Evolutionary conservation across 2,113 vertebrate species (phyloP).

Genomic region (Vulpes ferrilata): DNA sequence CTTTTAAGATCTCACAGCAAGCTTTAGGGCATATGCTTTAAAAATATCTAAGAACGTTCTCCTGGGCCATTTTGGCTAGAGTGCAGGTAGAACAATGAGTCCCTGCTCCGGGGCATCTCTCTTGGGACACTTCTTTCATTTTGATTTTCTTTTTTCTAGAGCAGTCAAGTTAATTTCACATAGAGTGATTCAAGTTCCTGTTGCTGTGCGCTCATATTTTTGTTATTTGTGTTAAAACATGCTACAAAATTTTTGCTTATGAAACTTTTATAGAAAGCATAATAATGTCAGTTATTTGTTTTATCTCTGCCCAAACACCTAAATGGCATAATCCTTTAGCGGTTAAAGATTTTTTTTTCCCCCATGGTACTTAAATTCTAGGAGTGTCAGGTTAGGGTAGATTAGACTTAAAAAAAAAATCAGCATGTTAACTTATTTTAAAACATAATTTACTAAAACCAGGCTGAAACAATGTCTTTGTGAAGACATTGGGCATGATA

Average conservation of each 20-base stretch:
- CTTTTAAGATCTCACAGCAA: not conserved
- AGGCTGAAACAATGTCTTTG: not conserved
- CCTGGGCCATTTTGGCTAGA: not conserved
- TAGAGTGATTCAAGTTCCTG: not conserved
- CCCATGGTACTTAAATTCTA: not conserved
- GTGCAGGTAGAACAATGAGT: no score
- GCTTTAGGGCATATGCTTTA: not conserved
- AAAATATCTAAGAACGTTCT: not conserved
- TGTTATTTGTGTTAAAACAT: not conserved
- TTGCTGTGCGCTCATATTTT: not conserved
- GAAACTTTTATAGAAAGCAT: not conserved
- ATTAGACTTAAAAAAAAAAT: conserved; percentile 6
- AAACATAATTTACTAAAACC: conserved; percentile 5
- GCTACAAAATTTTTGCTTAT: not conserved
- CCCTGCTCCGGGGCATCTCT: not conserved
- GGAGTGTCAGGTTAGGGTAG: not conserved
- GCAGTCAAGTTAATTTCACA: not conserved
- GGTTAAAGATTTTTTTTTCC: not conserved
- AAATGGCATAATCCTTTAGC: not conserved
- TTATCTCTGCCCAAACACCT: not conserved
- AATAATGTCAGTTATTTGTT: not conserved
- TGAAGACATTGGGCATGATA: not conserved
- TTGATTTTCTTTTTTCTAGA: not conserved
- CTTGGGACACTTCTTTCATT: not conserved
- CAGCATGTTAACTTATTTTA: conserved; percentile 46